These are phyloP conservation scores for Zophobas morio DNA, from an alignment of 1,140 invertebrate genomes.

Conservation along the genomic window DNA sequence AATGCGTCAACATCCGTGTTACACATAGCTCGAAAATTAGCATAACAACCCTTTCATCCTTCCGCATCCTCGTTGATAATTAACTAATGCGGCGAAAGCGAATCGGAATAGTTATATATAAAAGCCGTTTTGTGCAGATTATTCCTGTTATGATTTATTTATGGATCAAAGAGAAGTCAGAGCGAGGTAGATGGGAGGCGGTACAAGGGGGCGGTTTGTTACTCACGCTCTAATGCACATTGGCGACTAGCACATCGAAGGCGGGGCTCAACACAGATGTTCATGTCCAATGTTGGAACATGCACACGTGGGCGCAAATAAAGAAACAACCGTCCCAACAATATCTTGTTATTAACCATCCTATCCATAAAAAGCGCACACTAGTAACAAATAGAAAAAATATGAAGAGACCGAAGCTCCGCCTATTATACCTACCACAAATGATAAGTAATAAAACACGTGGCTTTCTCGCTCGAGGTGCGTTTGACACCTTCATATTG, in stretches of 20 bases:
- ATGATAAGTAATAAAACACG: too few species aligned
- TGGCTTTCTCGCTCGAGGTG: too few species aligned
- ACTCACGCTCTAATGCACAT: slow-evolving; percentile 62
- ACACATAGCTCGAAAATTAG: neutral
- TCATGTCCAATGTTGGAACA: slow-evolving; percentile 45
- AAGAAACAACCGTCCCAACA: neutral
- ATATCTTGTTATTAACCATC: neutral
- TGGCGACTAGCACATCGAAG: slow-evolving; percentile 59
- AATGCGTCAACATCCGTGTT: too few species aligned
- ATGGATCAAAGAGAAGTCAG: slow-evolving; percentile 43
- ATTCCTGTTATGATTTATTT: slow-evolving; percentile 46
- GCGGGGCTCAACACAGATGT: slow-evolving; percentile 55
- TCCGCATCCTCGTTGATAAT: slow-evolving; percentile 28
- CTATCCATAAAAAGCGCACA: neutral
- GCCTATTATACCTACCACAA: too few species aligned
- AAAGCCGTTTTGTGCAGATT: slow-evolving; percentile 40
- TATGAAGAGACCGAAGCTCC: neutral
- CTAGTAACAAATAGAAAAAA: slow-evolving; percentile 2
- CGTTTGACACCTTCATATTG: too few species aligned
- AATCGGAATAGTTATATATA: slow-evolving; percentile 25
- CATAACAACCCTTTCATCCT: neutral
- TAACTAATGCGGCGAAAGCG: slow-evolving; percentile 28
- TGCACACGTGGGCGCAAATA: slow-evolving; percentile 29
- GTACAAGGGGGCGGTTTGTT: slow-evolving; percentile 60
- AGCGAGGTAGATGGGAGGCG: slow-evolving; percentile 30